These are phyloP conservation scores for Epinotia demarniana DNA, from an alignment of 2,888 invertebrate species.

Conservation along the genomic window DNA sequence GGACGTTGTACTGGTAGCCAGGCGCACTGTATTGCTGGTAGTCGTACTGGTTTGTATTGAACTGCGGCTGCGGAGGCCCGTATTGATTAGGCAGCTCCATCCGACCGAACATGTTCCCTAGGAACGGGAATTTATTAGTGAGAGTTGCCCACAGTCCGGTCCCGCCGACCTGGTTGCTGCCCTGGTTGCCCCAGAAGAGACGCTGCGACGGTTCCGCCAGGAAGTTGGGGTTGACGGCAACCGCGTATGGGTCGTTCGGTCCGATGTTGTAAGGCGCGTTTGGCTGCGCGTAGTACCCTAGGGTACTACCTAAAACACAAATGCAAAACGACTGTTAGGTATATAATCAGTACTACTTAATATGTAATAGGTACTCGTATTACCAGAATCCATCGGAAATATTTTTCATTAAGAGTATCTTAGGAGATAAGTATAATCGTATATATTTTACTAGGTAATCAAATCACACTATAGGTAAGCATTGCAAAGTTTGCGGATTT, in stretches of 20 bases:
- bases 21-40: slow-evolving; percentile 52
- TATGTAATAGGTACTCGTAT: too few species aligned
- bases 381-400: too few species aligned
- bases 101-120: slow-evolving; percentile 76
- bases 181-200: slow-evolving; percentile 67
- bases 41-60: slow-evolving; percentile 49
- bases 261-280: slow-evolving; percentile 71
- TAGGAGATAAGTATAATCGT: too few species aligned
- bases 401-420: too few species aligned
- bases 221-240: slow-evolving; percentile 61
- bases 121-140: slow-evolving; percentile 77
- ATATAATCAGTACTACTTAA: background rate
- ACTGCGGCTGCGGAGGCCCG: slow-evolving; percentile 49
- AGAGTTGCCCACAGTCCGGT: slow-evolving; percentile 74
- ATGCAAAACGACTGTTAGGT: slow-evolving; percentile 36
- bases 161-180: slow-evolving; percentile 78
- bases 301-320: slow-evolving; percentile 69
- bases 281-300: slow-evolving; percentile 71
- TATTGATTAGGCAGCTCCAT: slow-evolving; percentile 68
- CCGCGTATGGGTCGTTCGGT: slow-evolving; percentile 68
- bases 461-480: too few species aligned
- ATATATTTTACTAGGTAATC: too few species aligned
- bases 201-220: slow-evolving; percentile 72
- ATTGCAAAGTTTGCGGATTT: too few species aligned
- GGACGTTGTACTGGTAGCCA: slow-evolving; percentile 48